Evolutionary conservation across 1,140 invertebrate genomes (phyloP).

Genomic region (Trichonephila inaurata): DNA sequence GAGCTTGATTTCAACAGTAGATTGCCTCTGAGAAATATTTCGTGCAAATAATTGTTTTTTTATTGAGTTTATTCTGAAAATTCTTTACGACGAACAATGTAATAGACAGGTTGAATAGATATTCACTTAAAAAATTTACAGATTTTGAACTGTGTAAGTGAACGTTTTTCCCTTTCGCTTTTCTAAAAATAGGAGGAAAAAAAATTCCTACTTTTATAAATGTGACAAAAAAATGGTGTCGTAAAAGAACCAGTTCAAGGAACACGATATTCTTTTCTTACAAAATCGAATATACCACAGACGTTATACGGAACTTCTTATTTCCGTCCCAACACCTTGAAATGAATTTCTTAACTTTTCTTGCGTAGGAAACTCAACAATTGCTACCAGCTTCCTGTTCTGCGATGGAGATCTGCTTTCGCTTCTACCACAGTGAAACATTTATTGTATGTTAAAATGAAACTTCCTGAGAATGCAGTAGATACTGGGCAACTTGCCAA

Average conservation of each 20-base stretch:
- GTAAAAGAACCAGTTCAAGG: not conserved
- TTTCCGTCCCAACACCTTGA: not conserved
- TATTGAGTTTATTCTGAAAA: too few relatives aligned
- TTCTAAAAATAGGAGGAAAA: too few relatives aligned
- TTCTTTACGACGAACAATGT: too few relatives aligned
- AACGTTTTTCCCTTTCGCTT: too few relatives aligned
- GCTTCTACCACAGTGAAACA: not conserved
- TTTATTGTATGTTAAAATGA: not conserved
- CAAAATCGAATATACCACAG: not conserved
- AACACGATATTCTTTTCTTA: not conserved
- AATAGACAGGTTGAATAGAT: too few relatives aligned
- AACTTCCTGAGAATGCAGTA: not conserved
- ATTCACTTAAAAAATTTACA: too few relatives aligned
- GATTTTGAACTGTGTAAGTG: too few relatives aligned
- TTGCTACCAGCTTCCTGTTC: not conserved
- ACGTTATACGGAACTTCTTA: not conserved
- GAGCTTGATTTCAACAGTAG: too few relatives aligned
- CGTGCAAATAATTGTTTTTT: too few relatives aligned
- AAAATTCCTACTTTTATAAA: too few relatives aligned
- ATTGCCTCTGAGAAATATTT: too few relatives aligned
- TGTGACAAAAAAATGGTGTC: not conserved
- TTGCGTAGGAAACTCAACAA: constrained; percentile 1
- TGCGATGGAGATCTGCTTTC: not conserved
- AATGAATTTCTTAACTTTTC: not conserved
- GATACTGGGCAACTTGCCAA: constrained; percentile 4